These are phyloP conservation scores for Hemichromis elongatus DNA, from an alignment of 2,113 vertebrate species.

Conservation along the genomic window DNA sequence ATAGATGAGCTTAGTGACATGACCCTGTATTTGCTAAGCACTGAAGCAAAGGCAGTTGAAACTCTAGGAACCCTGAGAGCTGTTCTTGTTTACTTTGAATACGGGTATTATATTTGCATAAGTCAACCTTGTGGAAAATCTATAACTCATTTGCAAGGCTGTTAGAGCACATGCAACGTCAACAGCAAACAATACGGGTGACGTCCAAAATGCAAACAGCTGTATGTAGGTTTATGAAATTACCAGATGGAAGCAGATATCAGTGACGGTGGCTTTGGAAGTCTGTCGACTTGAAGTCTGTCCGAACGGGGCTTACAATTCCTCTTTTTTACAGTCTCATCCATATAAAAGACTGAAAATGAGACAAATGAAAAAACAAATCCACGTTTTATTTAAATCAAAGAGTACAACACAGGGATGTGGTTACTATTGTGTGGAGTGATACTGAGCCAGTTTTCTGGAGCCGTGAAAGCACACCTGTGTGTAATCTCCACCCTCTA, in stretches of 20 bases:
- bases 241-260: rapidly evolving
- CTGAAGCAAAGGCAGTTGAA: constrained; percentile 34
- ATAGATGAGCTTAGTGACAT: constrained; percentile 44
- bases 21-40: constrained; percentile 25
- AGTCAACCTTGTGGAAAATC: constrained; percentile 68
- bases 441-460: constrained; percentile 9
- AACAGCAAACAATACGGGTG: constrained; percentile 5
- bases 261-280: background rate
- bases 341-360: background rate
- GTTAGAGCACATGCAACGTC: constrained; percentile 16
- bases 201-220: constrained; percentile 23
- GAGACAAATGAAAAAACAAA: background rate
- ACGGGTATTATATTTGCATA: constrained; percentile 63
- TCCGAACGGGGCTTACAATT: background rate
- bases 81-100: constrained; percentile 60
- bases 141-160: constrained; percentile 61
- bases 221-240: background rate
- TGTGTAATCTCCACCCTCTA: constrained; percentile 31
- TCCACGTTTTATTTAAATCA: background rate
- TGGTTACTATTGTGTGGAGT: constrained; percentile 24
- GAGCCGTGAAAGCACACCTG: constrained; percentile 35
- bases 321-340: background rate
- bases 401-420: background rate
- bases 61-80: constrained; percentile 25
- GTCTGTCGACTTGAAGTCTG: too few species aligned